These are phyloP conservation scores for Drosophila lini DNA, from an alignment of 1,140 invertebrate genomes.

Conservation along the genomic window DNA sequence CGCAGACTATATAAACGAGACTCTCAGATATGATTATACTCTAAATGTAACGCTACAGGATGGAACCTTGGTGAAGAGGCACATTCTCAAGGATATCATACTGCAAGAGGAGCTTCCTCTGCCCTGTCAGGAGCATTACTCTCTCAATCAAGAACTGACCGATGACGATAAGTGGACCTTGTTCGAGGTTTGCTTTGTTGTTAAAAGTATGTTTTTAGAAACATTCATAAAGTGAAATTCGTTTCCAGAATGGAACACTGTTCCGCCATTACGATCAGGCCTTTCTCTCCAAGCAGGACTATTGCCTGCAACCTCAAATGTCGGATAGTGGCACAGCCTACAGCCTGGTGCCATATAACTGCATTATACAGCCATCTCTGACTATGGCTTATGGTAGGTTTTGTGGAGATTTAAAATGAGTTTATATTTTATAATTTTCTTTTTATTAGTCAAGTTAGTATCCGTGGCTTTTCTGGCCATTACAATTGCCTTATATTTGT, in stretches of 20 bases:
- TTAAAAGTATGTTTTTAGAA: not conserved
- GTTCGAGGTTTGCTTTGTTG: constrained; percentile 43
- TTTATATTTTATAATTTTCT: not conserved
- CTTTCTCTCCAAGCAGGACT: constrained; percentile 31
- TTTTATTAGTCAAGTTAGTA: constrained; percentile 86
- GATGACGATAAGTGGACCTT: constrained; percentile 41
- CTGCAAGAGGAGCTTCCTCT: constrained; percentile 46
- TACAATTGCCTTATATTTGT: constrained; percentile 88
- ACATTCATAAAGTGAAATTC: no score
- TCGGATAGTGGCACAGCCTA: not conserved
- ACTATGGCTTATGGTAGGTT: constrained; percentile 5
- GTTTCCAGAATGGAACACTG: constrained; percentile 51
- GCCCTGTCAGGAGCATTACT: constrained; percentile 35
- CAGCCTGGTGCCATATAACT: constrained; percentile 13
- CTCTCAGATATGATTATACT: constrained; percentile 8
- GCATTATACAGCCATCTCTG: not conserved
- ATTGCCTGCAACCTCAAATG: constrained; percentile 44
- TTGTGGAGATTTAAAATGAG: constrained; percentile 12
- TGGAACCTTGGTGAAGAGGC: constrained; percentile 4
- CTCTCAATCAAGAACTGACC: not conserved
- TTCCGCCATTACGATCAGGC: constrained; percentile 5
- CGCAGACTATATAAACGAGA: not conserved
- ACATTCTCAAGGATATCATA: constrained; percentile 34
- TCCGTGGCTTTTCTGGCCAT: constrained; percentile 88
- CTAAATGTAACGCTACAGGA: constrained; percentile 44